These are phyloP conservation scores for Numenius phaeopus DNA, from an alignment of 2,797 vertebrate species.

Conservation along the genomic window DNA sequence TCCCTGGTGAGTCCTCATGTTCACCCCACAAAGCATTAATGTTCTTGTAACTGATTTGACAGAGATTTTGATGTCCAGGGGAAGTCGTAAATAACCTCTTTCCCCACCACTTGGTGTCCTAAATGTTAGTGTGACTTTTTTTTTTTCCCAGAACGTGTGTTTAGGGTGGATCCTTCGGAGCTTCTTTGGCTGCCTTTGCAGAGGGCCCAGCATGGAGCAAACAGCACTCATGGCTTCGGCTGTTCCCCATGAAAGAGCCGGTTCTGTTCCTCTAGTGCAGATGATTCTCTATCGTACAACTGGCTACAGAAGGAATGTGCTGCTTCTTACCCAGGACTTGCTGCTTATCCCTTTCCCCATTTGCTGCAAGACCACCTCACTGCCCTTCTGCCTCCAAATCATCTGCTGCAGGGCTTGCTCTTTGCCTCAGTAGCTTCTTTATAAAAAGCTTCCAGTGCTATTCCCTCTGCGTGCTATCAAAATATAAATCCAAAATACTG, in stretches of 20 bases:
- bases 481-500: background rate
- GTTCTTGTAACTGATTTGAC: background rate
- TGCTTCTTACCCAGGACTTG: background rate
- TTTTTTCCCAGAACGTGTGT: background rate
- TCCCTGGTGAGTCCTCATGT: background rate
- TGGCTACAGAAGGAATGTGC: background rate
- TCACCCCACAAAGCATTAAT: background rate
- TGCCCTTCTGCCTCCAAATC: background rate
- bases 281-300: background rate
- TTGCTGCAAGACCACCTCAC: background rate
- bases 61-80: background rate
- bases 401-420: background rate
- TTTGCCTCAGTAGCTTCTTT: background rate
- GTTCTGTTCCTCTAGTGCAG: background rate
- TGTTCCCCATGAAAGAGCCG: fast-evolving
- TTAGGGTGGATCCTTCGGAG: background rate
- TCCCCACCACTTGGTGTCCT: background rate
- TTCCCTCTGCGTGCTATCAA: background rate
- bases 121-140: background rate
- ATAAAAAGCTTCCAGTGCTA: background rate
- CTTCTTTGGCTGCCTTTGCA: background rate
- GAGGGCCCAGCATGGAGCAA: background rate
- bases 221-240: fast-evolving
- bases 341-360: background rate
- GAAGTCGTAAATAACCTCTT: background rate